These are phyloP conservation scores for Drusus annulatus DNA, from an alignment of 1,140 invertebrate genomes.

Conservation along the genomic window DNA sequence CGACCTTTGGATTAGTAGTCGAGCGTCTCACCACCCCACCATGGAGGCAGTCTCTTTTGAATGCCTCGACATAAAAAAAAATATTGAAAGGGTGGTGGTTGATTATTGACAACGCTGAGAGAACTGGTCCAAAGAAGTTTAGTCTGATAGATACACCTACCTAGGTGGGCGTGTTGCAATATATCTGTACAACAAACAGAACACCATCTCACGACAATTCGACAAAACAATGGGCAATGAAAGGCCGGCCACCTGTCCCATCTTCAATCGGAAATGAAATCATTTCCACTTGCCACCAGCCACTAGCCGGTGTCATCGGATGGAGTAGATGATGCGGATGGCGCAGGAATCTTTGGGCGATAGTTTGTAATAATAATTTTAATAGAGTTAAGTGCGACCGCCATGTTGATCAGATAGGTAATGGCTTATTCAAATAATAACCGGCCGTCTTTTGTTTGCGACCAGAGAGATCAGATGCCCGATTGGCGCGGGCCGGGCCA, in stretches of 20 bases:
- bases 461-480: conserved; percentile 28
- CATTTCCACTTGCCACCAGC: not conserved
- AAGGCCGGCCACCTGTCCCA: not conserved
- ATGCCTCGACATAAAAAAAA: too few species aligned
- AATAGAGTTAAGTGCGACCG: conserved; percentile 31
- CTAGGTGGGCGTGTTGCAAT: too few species aligned
- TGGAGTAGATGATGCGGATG: too few species aligned
- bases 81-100: too few species aligned
- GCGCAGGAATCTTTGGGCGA: too few species aligned
- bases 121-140: too few species aligned
- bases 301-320: not conserved
- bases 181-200: not conserved
- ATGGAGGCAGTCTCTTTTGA: too few species aligned
- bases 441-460: conserved; percentile 38
- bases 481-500: conserved; percentile 18
- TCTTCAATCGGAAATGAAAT: conserved; percentile 4
- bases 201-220: not conserved
- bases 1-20: too few species aligned
- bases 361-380: not conserved
- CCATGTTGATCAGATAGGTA: conserved; percentile 39
- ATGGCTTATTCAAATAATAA: conserved; percentile 46
- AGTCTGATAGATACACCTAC: too few species aligned
- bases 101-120: too few species aligned
- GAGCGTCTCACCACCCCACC: too few species aligned
- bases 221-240: conserved; percentile 7